phyloP scores from a whole-genome alignment of 2,113 vertebrate genomes.

The Megaceryle torquata region DNA sequence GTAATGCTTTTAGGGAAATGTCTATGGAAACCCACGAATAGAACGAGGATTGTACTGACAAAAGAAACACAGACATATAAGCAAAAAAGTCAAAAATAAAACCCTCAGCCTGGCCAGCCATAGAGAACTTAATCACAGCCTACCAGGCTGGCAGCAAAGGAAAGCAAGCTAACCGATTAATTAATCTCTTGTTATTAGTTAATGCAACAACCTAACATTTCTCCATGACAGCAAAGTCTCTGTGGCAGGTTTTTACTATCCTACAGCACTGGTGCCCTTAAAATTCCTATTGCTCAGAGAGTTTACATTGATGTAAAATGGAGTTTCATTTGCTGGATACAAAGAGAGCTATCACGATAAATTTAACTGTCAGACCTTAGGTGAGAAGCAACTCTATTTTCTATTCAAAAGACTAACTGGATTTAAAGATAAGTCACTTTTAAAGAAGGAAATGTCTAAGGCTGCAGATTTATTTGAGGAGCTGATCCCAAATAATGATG shows the following conservation, averaged over 20 bases:
- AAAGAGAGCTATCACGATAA: neutral
- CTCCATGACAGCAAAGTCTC: slow-evolving; percentile 26
- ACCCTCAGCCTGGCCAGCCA: neutral
- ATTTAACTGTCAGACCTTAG: neutral
- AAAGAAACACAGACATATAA: slow-evolving; percentile 16
- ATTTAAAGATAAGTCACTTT: neutral
- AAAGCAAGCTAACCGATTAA: slow-evolving; percentile 32
- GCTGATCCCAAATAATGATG: neutral
- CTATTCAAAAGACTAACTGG: neutral
- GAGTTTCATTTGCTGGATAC: neutral
- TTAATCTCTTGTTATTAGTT: slow-evolving; percentile 54
- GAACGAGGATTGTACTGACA: neutral
- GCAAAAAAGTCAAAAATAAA: slow-evolving; percentile 32
- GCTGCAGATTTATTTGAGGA: neutral
- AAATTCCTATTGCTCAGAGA: slow-evolving; percentile 13
- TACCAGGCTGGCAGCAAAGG: slow-evolving; percentile 3
- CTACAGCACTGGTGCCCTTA: slow-evolving; percentile 36
- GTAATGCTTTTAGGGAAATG: neutral
- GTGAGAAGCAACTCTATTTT: neutral
- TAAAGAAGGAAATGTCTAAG: neutral
- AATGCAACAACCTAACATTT: slow-evolving; percentile 60
- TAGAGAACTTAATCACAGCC: slow-evolving; percentile 42
- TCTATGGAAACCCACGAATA: neutral
- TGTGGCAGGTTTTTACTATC: slow-evolving; percentile 57
- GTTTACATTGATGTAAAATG: slow-evolving; percentile 37